Base-by-base conservation (phyloP, 2,888 invertebrate species). In the Lacanobia wlatinum region DNA sequence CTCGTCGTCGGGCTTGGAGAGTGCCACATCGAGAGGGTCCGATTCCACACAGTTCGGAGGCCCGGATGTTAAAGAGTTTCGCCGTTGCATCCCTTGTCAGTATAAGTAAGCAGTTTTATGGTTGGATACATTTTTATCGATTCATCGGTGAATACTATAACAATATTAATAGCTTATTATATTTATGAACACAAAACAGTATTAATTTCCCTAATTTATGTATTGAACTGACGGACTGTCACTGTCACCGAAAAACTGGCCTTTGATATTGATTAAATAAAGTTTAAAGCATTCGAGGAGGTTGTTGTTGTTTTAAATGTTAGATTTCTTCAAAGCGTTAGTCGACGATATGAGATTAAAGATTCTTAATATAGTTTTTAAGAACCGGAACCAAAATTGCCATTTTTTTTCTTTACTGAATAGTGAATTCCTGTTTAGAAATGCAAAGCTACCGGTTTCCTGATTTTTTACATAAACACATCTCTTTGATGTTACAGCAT, bases 81-180 rank as follows among this genome's bases (percentile, higher is more conserved):
- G 85, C 73, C 88, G 90, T 88, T 90, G 91, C 93, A 93, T 93
- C 66, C 90, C 92, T 91, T 86, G 80, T 83, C 73, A 76, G 82
- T 88, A 50, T 71, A 58, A 70, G 64, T 83, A 71, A 63, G 63
- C 53, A 70, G 72, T 73, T 80, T 70, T 80, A 76, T 67, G 80
- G 80, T 87, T 77, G 80, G 67, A 87, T 70, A 84, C 92, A 92
- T 92, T 82, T 87, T 89, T 80, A 87, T 82, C 70, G 74, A 71
- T 84, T 77, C 85, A 87, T 87, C 65, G 65, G 73, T 71, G 67
- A 65, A 80, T 76, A 75, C 68, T 68, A 65, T 65, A 70, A 70
- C 38, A 61, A 69, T 77, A 75, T 59, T 68, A 73, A 56, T 70
- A 63, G 56, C 64, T 67, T 66, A 80, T 68, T 71, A 52, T 73